Conservation (phyloP, 2,797 vertebrate genomes). For the Crenuchus spilurus region DNA sequence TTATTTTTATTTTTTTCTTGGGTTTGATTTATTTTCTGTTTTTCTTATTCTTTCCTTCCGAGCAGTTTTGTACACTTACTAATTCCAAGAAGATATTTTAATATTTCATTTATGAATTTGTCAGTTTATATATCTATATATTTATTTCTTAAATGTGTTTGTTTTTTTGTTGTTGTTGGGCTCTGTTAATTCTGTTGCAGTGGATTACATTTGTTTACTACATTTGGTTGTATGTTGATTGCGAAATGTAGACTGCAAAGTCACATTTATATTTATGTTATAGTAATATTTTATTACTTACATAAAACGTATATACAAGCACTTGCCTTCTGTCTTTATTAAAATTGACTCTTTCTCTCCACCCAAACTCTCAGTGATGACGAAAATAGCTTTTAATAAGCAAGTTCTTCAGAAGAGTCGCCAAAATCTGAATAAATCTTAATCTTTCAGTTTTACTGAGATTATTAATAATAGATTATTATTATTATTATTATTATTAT, state of each 20-base stretch:
- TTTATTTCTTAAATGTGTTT: constrained; percentile 97
- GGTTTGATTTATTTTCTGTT: constrained; percentile 75
- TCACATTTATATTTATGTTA: constrained; percentile 99
- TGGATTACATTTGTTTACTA: constrained; percentile 78
- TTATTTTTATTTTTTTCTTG: constrained; percentile 78
- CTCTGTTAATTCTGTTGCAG: constrained; percentile 86
- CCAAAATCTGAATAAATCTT: too few relatives aligned
- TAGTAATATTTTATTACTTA: constrained; percentile 99
- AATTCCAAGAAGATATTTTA: constrained; percentile 96
- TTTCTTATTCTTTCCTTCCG: constrained; percentile 80
- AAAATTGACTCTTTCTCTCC: constrained; percentile 38
- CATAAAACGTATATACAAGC: constrained; percentile 99
- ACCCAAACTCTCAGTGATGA: too few relatives aligned
- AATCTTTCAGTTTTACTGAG: too few relatives aligned
- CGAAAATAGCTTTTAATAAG: too few relatives aligned
- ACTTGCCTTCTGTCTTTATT: constrained; percentile 92
- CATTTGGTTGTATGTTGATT: constrained; percentile 91
- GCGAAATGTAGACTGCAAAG: constrained; percentile 96
- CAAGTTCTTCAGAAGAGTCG: too few relatives aligned
- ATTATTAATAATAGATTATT: too few relatives aligned
- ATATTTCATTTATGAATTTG: constrained; percentile 94
- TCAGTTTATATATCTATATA: constrained; percentile 92
- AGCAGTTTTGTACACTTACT: constrained; percentile 95
- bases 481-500: too few relatives aligned
- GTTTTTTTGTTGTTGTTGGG: constrained; percentile 81